Conservation (phyloP, 2,797 vertebrate genomes). For the Pseudotriccus pelzelni region DNA sequence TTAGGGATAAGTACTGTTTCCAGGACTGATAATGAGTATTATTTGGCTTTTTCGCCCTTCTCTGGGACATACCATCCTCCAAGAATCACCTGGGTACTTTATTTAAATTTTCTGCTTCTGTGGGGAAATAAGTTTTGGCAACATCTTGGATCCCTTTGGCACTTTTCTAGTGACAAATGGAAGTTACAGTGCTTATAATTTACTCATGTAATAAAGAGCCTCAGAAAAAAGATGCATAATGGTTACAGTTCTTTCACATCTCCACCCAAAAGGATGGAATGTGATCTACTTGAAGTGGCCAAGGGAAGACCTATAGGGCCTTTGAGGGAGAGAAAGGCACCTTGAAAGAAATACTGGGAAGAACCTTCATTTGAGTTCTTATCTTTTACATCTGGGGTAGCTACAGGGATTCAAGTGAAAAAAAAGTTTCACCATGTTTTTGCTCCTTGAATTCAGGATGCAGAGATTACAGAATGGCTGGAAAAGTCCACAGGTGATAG, state of each 20-base stretch:
- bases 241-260: background rate
- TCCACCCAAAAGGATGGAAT: background rate
- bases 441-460: background rate
- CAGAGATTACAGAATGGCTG: background rate
- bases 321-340: background rate
- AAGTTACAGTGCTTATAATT: background rate
- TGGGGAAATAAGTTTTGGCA: background rate
- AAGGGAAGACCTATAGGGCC: background rate
- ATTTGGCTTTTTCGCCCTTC: background rate
- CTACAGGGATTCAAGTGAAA: background rate
- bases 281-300: background rate
- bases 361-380: background rate
- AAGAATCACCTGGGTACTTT: background rate
- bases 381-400: background rate
- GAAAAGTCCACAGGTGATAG: background rate
- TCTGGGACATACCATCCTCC: background rate
- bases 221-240: background rate
- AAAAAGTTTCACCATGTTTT: background rate
- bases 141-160: background rate
- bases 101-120: background rate
- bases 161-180: background rate
- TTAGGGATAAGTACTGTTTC: background rate
- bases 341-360: background rate
- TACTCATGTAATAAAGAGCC: background rate
- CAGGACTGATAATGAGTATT: background rate